phyloP scores from a whole-genome alignment of 2,113 vertebrate species.

The Scytalopus superciliaris region DNA sequence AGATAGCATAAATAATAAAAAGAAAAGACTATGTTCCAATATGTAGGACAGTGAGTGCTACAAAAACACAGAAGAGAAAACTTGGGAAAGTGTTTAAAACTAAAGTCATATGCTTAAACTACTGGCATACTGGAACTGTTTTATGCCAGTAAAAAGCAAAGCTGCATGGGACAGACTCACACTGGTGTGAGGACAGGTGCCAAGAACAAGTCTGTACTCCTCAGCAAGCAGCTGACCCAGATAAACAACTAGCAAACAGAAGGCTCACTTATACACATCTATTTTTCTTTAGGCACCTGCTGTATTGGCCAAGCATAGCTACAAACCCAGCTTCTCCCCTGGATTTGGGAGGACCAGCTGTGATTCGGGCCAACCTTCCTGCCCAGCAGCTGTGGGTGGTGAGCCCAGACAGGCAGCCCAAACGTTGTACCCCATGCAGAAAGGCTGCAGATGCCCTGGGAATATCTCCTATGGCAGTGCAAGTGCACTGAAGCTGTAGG shows the following conservation, averaged over 20 bases:
- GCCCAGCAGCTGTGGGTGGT: fast-evolving
- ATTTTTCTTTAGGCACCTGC: constrained; percentile 25
- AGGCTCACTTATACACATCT: background rate
- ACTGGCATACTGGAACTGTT: background rate
- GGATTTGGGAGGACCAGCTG: background rate
- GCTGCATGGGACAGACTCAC: background rate
- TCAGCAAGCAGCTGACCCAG: background rate
- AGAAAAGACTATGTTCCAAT: background rate
- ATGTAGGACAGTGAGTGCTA: background rate
- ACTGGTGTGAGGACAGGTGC: background rate
- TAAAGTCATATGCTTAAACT: background rate
- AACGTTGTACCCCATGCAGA: fast-evolving
- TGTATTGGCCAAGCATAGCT: background rate
- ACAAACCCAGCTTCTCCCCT: background rate
- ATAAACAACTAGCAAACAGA: constrained; percentile 9
- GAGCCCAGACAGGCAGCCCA: fast-evolving
- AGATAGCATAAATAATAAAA: background rate
- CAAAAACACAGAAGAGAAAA: constrained; percentile 5
- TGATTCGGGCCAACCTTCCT: background rate
- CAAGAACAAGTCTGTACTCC: constrained; percentile 38
- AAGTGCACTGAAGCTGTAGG: fast-evolving
- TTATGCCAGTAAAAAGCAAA: background rate
- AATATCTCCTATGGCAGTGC: fast-evolving
- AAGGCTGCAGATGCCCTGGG: fast-evolving
- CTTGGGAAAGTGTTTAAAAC: constrained; percentile 24